phyloP scores from a whole-genome alignment of 2,113 vertebrate species.

The Mystacornis crossleyi region DNA sequence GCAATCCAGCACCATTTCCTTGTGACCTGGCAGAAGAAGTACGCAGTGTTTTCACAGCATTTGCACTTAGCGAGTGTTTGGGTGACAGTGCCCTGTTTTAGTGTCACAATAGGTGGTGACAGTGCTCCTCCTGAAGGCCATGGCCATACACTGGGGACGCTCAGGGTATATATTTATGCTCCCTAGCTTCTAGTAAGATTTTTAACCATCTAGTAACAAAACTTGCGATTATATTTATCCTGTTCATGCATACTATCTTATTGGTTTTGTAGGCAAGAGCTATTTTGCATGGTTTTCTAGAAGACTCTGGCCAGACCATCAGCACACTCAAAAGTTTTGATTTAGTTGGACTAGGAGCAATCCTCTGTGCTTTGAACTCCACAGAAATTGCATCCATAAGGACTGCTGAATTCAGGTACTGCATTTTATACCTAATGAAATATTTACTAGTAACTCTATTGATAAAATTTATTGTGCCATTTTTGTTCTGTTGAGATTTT shows the following conservation, averaged over 20 bases:
- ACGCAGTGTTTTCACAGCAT: not conserved
- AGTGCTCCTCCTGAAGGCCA: not conserved
- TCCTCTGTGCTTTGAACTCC: constrained; percentile 74
- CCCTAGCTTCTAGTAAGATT: not conserved
- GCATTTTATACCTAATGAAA: not conserved
- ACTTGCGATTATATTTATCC: not conserved
- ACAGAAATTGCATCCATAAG: constrained; percentile 72
- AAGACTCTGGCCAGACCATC: constrained; percentile 72
- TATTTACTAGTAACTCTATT: not conserved
- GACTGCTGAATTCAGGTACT: constrained; percentile 79
- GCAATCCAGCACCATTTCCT: rapidly evolving
- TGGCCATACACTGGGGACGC: not conserved
- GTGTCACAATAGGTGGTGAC: not conserved
- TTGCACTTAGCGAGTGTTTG: not conserved
- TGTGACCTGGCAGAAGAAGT: not conserved
- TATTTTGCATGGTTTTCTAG: constrained; percentile 78
- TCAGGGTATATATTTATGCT: not conserved
- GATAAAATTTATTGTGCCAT: not conserved
- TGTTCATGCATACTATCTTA: not conserved
- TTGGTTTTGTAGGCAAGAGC: constrained; percentile 67
- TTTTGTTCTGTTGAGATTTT: not conserved
- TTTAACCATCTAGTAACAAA: not conserved
- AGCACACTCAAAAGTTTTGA: constrained; percentile 79
- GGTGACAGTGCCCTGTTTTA: not conserved
- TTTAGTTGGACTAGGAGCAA: constrained; percentile 76